phyloP scores from a whole-genome alignment of 2,888 invertebrate genomes.

The Nomada ruficornis region DNA sequence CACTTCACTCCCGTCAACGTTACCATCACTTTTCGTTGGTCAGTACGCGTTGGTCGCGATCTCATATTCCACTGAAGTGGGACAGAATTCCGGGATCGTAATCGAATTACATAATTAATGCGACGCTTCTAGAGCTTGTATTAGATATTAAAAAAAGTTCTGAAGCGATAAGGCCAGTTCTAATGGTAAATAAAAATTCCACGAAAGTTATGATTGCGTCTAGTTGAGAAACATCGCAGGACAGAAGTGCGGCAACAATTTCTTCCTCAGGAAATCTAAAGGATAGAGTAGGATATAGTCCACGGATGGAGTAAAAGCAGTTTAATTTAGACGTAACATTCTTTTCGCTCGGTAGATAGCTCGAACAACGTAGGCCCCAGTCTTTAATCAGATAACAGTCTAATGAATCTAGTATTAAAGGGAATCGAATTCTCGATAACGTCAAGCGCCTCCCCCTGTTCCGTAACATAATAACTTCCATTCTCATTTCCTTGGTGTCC shows the following conservation, averaged over 20 bases:
- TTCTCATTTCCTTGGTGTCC: conserved; percentile 65
- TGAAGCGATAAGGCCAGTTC: background rate
- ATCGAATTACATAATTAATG: conserved; percentile 26
- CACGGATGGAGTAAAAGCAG: background rate
- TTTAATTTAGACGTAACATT: conserved; percentile 51
- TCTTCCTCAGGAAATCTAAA: background rate
- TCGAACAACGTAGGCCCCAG: background rate
- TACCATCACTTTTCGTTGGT: conserved; percentile 54
- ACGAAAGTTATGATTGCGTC: background rate
- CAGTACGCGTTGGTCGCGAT: conserved; percentile 46
- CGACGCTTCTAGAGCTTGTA: conserved; percentile 46
- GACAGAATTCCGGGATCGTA: conserved; percentile 61
- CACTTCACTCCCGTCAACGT: conserved; percentile 65
- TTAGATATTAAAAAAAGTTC: conserved; percentile 36
- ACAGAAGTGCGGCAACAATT: background rate
- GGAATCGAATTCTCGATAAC: conserved; percentile 55
- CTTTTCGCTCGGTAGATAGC: conserved; percentile 30
- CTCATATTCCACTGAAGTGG: conserved; percentile 60
- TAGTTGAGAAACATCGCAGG: background rate
- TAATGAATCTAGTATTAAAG: conserved; percentile 58
- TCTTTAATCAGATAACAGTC: conserved; percentile 46
- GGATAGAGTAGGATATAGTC: background rate
- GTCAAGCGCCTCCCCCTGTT: conserved; percentile 49
- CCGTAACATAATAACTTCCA: conserved; percentile 67
- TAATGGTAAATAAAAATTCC: background rate